These are phyloP conservation scores for Drosophila oshimai DNA, from an alignment of 1,140 invertebrate genomes.

Conservation along the genomic window DNA sequence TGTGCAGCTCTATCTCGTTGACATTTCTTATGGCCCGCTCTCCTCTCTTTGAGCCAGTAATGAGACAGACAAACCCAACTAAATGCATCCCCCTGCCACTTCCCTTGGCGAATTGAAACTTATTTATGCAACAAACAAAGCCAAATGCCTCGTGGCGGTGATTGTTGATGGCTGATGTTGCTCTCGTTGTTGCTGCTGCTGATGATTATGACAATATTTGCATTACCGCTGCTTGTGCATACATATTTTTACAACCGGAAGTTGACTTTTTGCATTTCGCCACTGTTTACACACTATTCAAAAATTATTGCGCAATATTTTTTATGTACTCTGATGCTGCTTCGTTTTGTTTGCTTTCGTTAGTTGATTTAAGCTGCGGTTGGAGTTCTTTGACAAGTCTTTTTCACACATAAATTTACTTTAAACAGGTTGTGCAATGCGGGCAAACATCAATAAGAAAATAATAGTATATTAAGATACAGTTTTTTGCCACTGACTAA, in stretches of 20 bases:
- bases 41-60: conserved; percentile 12
- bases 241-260: conserved; percentile 64
- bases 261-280: conserved; percentile 78
- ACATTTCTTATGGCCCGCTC: conserved; percentile 13
- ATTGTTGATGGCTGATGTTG: conserved; percentile 15
- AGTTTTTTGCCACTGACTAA: neutral
- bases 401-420: neutral
- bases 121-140: conserved; percentile 54
- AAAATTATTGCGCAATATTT: conserved; percentile 76
- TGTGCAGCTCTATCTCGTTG: conserved; percentile 15
- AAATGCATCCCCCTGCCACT: neutral
- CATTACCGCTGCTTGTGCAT: conserved; percentile 41
- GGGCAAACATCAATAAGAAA: conserved; percentile 31
- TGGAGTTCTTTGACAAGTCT: conserved; percentile 14
- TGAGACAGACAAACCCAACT: conserved; percentile 33
- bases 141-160: conserved; percentile 43
- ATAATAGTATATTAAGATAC: conserved; percentile 40
- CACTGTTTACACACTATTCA: conserved; percentile 78
- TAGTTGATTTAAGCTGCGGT: conserved; percentile 28
- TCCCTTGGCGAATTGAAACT: conserved; percentile 11
- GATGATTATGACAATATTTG: conserved; percentile 80
- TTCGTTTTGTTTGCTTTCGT: neutral
- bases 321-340: conserved; percentile 22
- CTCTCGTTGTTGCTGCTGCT: conserved; percentile 28
- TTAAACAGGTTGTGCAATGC: conserved; percentile 24